Evolutionary conservation across 2,797 vertebrate species (phyloP), one percentile per base, ranked within the genome.

Genomic region (Bradypodion pumilum): DNA sequence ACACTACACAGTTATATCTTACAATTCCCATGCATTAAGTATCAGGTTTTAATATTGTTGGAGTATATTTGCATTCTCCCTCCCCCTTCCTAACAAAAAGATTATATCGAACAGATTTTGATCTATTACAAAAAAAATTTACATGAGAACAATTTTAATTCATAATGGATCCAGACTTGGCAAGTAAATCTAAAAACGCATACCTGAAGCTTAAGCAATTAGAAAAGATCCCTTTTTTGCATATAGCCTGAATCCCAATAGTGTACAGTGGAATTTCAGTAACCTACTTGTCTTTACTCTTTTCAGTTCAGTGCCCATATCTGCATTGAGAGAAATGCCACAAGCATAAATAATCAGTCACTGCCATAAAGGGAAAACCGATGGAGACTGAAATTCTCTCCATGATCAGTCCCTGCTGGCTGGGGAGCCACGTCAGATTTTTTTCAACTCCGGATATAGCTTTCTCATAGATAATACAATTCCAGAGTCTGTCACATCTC

Each of bases 401-500:
- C 93, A 86, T 85, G 78, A 90, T 92, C 92, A 91, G 42, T 90
- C 92, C 83, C 93, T 91, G 90, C 89, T 93, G 91, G 92, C 92
- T 87, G 86, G 92, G 93, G 92, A 94, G 92, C 91, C 92, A 90
- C 86, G 83, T 85, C 88, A 85, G 91, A 23, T 90, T 86, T 91
- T n/a, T n/a, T 90, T 84, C 88, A 91, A 89, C 88, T 91, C 92
- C 90, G 86, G 89, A 85, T 80, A 90, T 74, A 92, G 92, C 90
- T 87, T 90, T 85, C 73, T 93, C 89, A 89, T 84, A 49, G 92
- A 81, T 65, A 92, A 90, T 91, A 86, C 87, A 83, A 85, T 86
- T 91, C 92, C 93, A 74, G 87, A 88, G 92, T 88, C 92, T 93
- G 92, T 89, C 92, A 93, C 93, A 93, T 93, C 93, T 94, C 92